Percentiles rank a stretch among this genome's conserved stretches.
These are phyloP conservation scores for Dicyrtomina minuta DNA, from an alignment of 2,888 invertebrate genomes.

Conservation along the genomic window DNA sequence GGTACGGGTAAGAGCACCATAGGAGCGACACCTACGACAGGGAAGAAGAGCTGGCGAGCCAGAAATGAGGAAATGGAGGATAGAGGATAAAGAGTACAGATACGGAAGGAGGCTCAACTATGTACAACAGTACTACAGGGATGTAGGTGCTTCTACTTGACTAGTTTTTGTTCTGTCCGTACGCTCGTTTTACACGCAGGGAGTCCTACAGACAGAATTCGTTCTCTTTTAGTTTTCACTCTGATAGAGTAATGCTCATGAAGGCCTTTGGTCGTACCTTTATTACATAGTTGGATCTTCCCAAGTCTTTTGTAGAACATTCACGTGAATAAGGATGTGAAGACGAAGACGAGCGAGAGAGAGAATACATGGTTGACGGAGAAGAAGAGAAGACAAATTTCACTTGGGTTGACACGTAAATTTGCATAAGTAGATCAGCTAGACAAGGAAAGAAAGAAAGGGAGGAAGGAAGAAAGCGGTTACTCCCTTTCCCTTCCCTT, in stretches of 20 bases:
- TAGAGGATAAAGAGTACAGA: neutral
- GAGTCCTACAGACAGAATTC: no score
- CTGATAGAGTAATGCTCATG: no score
- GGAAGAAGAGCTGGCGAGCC: neutral
- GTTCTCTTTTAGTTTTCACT: no score
- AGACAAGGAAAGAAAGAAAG: neutral
- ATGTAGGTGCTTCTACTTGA: no score
- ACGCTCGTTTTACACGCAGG: no score
- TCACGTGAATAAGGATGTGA: neutral
- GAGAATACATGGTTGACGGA: neutral
- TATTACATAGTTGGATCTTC: no score
- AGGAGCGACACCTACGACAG: neutral
- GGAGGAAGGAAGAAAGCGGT: conserved; percentile 9
- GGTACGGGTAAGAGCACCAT: neutral
- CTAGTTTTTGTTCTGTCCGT: no score
- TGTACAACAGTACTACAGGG: no score
- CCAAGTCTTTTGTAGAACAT: no score
- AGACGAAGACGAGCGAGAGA: neutral
- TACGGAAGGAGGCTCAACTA: neutral
- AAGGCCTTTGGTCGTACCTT: no score
- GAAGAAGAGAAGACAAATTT: conserved; percentile 27
- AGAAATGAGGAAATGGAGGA: neutral
- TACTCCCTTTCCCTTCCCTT: conserved; percentile 7
- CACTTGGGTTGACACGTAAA: conserved; percentile 31
- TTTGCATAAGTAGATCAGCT: conserved; percentile 31